These are phyloP conservation scores for Mastomys coucha DNA, from an alignment of 2,113 vertebrate species.

Conservation along the genomic window DNA sequence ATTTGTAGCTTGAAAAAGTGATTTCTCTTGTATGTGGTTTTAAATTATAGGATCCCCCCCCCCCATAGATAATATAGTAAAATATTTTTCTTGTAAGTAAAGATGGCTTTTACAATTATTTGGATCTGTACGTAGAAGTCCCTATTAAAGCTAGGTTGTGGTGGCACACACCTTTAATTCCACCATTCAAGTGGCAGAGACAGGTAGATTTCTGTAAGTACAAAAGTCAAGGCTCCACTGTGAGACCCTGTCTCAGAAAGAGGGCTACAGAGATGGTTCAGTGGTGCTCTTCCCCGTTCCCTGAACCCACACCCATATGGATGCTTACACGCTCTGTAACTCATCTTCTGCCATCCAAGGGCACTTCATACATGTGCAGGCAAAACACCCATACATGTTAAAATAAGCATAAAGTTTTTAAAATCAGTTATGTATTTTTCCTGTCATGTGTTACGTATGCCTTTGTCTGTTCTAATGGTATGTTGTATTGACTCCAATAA, in stretches of 20 bases:
- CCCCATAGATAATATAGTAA: not conserved
- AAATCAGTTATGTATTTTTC: too few relatives aligned
- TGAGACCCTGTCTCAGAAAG: not conserved
- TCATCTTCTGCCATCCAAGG: not conserved
- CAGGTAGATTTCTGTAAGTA: not conserved
- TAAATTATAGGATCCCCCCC: not conserved
- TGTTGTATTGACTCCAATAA: not conserved
- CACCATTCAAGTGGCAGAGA: not conserved
- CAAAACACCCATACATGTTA: not conserved
- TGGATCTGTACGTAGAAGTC: not conserved
- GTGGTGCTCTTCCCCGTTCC: too few relatives aligned
- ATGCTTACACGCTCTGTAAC: not conserved
- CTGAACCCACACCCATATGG: not conserved
- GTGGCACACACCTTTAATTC: not conserved
- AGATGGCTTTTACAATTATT: constrained; percentile 4
- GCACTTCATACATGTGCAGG: not conserved
- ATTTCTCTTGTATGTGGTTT: constrained; percentile 9
- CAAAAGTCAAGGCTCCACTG: not conserved
- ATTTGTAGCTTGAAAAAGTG: not conserved
- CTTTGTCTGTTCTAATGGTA: not conserved
- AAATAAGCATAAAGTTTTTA: not conserved
- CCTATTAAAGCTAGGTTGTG: not conserved
- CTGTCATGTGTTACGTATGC: not conserved
- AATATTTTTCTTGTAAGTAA: constrained; percentile 24
- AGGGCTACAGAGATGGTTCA: not conserved